Evolutionary conservation across 2,888 invertebrate species (phyloP), one percentile per base, ranked within the genome.

Genomic region (Andrena camellia): DNA sequence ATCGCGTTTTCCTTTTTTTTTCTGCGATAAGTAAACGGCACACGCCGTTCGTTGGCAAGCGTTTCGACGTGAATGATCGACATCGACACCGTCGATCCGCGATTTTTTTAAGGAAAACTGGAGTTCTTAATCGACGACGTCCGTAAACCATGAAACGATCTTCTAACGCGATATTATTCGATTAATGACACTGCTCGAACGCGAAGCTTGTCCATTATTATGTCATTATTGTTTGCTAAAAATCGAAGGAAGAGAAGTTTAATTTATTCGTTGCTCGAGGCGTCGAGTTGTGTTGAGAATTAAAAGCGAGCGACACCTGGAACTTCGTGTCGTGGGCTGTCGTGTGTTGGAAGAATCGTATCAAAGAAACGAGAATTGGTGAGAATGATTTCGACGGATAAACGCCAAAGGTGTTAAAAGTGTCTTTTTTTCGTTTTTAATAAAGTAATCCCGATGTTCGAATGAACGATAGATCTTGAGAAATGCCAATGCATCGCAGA

Each of bases 261-360:
- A 60, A 63, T 76, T 80, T 80, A 71, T 76, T 70, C 54, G 31
- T 48, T 52, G 29, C 52, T 35, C 26, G 50, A 62, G 20, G 23
- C 23, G 23, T 20, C 17, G 13, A 29, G 17, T 31, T n/a, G 69
- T 42, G 33, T 35, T 13, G 10, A 48, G 35, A 42, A 42, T 42
- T 72, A n/a, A 26, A 63, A 42, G 52, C 69, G 64, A 54, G 17
- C 42, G 31, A 13, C 20, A n/a, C 29, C n/a, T 7, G 13, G 23
- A 63, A 57, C 35, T 66, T 72, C 42, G 29, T 71, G 29, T 67
- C 52, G 48, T 23, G 48, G 26, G 2, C 6, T 23, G 13, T 10
- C n/a, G 13, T 17, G 42, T 66, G 17, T 13, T 59, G 20, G 71
- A 59, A 17, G 42, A 10, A 29, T 17, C 31, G 31, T 10, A 63